These are phyloP conservation scores for Prionace glauca DNA, from an alignment of 2,797 vertebrate genomes.

Conservation along the genomic window DNA sequence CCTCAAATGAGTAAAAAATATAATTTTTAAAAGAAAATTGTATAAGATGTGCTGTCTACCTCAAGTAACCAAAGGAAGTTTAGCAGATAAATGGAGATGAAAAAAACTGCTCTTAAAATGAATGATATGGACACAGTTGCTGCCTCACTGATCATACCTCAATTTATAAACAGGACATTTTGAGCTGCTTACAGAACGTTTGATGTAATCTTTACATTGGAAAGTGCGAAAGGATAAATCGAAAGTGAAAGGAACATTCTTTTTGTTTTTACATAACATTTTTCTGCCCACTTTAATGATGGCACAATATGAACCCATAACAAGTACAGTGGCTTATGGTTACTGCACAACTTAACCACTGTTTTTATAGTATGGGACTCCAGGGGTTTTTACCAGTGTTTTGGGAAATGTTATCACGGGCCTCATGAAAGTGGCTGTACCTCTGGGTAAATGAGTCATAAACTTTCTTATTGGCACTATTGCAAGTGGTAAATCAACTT, in stretches of 20 bases:
- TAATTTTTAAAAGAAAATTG: not conserved
- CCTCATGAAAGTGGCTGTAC: not conserved
- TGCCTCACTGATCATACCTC: not conserved
- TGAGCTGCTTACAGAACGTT: not conserved
- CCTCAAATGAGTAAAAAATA: too few species aligned
- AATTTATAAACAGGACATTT: not conserved
- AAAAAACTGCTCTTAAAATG: not conserved
- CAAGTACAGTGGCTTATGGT: not conserved
- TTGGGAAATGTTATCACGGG: not conserved
- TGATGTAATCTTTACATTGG: not conserved
- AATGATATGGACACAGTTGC: not conserved
- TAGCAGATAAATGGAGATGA: not conserved
- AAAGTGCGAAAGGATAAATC: not conserved
- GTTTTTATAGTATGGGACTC: not conserved
- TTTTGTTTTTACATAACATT: not conserved
- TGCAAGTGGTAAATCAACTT: not conserved
- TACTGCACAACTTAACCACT: not conserved
- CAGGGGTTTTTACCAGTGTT: not conserved
- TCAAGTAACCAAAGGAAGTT: not conserved
- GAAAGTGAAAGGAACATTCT: not conserved
- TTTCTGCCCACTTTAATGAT: not conserved
- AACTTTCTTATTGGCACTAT: not conserved
- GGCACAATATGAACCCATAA: not conserved
- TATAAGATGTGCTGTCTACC: not conserved
- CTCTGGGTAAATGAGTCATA: not conserved